Evolutionary conservation across 1,140 invertebrate genomes (phyloP), one percentile per base, ranked within the genome.

Genomic region (Drosophila lini): DNA sequence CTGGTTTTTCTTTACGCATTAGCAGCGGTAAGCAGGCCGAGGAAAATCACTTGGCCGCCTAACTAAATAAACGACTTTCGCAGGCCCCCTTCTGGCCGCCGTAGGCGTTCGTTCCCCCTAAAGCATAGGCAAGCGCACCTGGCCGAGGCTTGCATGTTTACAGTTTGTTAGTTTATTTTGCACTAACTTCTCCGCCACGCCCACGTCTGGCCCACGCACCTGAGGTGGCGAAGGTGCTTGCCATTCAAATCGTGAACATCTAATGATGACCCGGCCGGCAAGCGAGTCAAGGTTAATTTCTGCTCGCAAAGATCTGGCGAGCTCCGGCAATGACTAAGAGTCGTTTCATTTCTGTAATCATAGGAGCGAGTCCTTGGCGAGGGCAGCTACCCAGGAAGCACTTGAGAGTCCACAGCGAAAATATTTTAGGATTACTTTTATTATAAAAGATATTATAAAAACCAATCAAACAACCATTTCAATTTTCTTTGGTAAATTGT

Each of bases 141-240:
- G 53, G 22, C 11, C 19, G 19, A 19, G 74, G 57, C 44, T 73
- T 68, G 78, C 82, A 81, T 85, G 82, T 71, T 74, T 67, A 78
- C 45, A 55, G 70, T 62, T 78, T 84, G 74, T 78, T 71, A 80
- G 65, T 78, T 74, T 85, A 85, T 71, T 80, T 78, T 62, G 50
- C 47, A 79, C 67, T 64, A 65, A 56, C 47, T 69, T 25, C 38
- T 10, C 10, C 5, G 58, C 52, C 42, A 32, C 74, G 52, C 74
- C 74, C 59, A 31, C 34, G 58, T 55, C 52, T 25, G 34, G 15
- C 34, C 36, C 47, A 53, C 61, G 32, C 62, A 69, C 25, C 50
- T 31, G 25, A 40, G 50, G 38, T 55, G 52, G 32, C 32, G 34
- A 13, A 38, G 52, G 34, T 45, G 31, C 19, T 28, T 28, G 16